Conservation (phyloP, 2,797 vertebrate genomes). For the Phyllotis vaccarum region DNA sequence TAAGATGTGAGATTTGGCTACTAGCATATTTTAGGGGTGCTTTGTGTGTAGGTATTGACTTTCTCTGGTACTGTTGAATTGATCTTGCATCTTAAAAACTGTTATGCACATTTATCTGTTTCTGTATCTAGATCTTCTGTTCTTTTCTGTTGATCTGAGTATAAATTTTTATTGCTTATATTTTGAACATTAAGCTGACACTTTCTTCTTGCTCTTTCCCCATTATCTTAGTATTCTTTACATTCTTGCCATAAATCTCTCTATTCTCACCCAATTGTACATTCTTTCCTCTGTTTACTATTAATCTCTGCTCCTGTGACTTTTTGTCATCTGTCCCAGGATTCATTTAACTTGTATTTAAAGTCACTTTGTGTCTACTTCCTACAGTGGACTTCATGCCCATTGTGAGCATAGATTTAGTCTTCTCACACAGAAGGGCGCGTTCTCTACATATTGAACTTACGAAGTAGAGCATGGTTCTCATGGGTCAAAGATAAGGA, state of each 20-base stretch:
- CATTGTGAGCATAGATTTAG: background rate
- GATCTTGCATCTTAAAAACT: background rate
- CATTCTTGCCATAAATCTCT: background rate
- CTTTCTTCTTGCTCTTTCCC: background rate
- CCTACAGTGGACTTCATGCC: background rate
- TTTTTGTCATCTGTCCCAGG: background rate
- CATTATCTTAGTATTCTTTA: background rate
- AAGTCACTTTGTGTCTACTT: background rate
- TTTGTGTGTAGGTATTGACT: background rate
- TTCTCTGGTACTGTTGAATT: background rate
- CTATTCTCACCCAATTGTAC: background rate
- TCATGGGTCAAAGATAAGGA: background rate
- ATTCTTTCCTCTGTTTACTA: background rate
- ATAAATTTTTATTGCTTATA: background rate
- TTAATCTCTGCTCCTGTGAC: background rate
- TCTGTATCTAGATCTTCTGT: background rate
- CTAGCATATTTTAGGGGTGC: background rate
- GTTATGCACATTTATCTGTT: background rate
- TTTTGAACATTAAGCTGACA: background rate
- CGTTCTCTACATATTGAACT: background rate
- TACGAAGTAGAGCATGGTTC: background rate
- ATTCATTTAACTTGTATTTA: background rate
- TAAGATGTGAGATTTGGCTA: background rate
- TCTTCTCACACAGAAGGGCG: background rate
- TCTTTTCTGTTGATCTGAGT: background rate